Evolutionary conservation across 2,888 invertebrate species (phyloP).

Genomic region (Scaeva pyrastri): DNA sequence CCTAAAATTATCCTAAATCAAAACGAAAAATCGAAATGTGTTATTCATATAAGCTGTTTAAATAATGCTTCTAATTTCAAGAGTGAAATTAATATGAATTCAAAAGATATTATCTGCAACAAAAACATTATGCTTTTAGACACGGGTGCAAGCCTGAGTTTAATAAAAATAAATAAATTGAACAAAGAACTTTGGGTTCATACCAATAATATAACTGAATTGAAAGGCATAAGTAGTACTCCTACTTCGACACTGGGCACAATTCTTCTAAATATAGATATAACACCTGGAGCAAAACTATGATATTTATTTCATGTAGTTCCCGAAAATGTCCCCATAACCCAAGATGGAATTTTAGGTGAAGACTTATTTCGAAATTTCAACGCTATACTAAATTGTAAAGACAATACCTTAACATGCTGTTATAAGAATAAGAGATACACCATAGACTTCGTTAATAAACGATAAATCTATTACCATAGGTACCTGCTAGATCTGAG

Average conservation of each 20-base stretch:
- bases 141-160: neutral
- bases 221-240: neutral
- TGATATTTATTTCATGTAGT: too few species aligned
- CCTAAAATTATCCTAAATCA: neutral
- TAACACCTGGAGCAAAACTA: neutral
- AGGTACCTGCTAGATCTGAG: constrained; percentile 34
- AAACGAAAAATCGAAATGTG: neutral
- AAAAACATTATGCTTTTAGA: neutral
- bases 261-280: constrained; percentile 1
- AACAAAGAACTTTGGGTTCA: neutral
- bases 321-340: neutral
- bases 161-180: constrained; percentile 1
- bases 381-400: neutral
- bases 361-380: neutral
- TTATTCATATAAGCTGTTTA: too few species aligned
- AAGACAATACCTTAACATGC: too few species aligned
- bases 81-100: too few species aligned
- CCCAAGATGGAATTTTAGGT: constrained; percentile 3
- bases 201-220: neutral
- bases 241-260: neutral
- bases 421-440: neutral
- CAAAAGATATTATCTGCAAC: neutral
- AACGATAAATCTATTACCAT: constrained; percentile 25
- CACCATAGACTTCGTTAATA: neutral
- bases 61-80: too few species aligned